A percentile compares a stretch with the other conserved stretches of the same genome.
Evolutionary conservation across 1,140 invertebrate genomes (phyloP).

Genomic region (Helicoverpa armigera): DNA sequence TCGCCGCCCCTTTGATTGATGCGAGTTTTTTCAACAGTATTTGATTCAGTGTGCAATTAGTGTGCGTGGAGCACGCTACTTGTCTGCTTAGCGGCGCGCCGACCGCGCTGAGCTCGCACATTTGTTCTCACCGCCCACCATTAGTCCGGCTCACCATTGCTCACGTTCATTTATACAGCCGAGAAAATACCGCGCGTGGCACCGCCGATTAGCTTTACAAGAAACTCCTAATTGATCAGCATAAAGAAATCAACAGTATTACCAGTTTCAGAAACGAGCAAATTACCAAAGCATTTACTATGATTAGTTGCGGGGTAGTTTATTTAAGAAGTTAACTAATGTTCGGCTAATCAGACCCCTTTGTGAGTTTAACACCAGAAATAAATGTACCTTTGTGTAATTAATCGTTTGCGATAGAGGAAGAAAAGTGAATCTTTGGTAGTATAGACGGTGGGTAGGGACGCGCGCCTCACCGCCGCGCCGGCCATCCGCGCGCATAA

Average conservation of each 20-base stretch:
- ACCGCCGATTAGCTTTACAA: slow-evolving; percentile 49
- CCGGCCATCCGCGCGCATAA: slow-evolving; percentile 60
- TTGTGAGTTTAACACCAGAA: slow-evolving; percentile 50
- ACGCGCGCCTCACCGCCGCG: slow-evolving; percentile 17
- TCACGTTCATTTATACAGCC: slow-evolving; percentile 49
- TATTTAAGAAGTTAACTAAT: slow-evolving; percentile 59
- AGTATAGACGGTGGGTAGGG: slow-evolving; percentile 35
- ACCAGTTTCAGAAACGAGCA: slow-evolving; percentile 57
- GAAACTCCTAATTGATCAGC: slow-evolving; percentile 59
- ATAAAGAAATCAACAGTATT: slow-evolving; percentile 60
- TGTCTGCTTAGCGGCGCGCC: slow-evolving; percentile 57
- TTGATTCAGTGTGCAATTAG: slow-evolving; percentile 58
- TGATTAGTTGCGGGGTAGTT: slow-evolving; percentile 46
- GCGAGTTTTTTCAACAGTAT: slow-evolving; percentile 44
- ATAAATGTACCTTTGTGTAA: slow-evolving; percentile 54
- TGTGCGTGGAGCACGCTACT: slow-evolving; percentile 52
- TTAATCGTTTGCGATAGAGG: slow-evolving; percentile 45
- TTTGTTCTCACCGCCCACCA: slow-evolving; percentile 51
- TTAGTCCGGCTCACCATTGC: slow-evolving; percentile 52
- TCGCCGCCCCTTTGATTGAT: slow-evolving; percentile 45
- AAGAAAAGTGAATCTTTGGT: slow-evolving; percentile 43
- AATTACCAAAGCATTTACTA: slow-evolving; percentile 54
- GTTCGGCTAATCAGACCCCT: slow-evolving; percentile 59
- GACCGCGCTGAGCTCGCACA: slow-evolving; percentile 47
- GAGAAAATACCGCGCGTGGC: slow-evolving; percentile 48